A percentile compares a stretch with the other conserved stretches of the same genome.
These are phyloP conservation scores for Drosophila macrospina DNA, from an alignment of 2,888 invertebrate species.

Conservation along the genomic window DNA sequence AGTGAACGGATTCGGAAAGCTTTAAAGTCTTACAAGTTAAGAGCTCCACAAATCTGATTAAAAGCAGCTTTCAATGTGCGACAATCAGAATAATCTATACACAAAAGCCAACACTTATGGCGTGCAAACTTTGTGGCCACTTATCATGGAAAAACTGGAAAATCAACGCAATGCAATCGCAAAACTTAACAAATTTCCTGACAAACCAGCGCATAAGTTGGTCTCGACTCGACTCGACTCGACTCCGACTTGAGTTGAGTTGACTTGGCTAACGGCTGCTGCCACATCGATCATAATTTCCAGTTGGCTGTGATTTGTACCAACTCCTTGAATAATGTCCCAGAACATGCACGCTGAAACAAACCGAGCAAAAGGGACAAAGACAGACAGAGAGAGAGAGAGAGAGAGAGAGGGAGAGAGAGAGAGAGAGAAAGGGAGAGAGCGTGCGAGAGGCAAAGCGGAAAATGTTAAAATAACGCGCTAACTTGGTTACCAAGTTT, in stretches of 20 bases:
- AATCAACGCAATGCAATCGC: conserved; percentile 61
- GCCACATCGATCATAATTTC: conserved; percentile 79
- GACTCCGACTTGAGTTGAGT: not conserved
- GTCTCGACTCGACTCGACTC: not conserved
- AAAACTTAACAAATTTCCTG: conserved; percentile 76
- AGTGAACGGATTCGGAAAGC: too few relatives aligned
- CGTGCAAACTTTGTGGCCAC: conserved; percentile 26
- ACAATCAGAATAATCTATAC: conserved; percentile 3
- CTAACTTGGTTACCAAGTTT: conserved; percentile 82
- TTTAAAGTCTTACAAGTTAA: too few relatives aligned
- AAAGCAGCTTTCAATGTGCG: not conserved
- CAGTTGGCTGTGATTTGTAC: conserved; percentile 75
- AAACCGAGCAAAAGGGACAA: conserved; percentile 17
- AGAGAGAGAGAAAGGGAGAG: conserved; percentile 14
- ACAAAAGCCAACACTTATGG: not conserved
- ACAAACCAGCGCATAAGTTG: conserved; percentile 68
- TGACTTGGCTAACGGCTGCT: conserved; percentile 41
- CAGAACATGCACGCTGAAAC: conserved; percentile 14
- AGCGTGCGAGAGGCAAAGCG: conserved; percentile 63
- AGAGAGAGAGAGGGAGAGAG: conserved; percentile 14
- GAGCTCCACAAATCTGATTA: not conserved
- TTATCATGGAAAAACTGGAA: conserved; percentile 38
- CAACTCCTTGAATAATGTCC: conserved; percentile 68
- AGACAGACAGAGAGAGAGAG: not conserved
- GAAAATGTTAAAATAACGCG: conserved; percentile 80